Base-by-base conservation (phyloP, 2,797 vertebrate species). In the Micromesistius poutassou region DNA sequence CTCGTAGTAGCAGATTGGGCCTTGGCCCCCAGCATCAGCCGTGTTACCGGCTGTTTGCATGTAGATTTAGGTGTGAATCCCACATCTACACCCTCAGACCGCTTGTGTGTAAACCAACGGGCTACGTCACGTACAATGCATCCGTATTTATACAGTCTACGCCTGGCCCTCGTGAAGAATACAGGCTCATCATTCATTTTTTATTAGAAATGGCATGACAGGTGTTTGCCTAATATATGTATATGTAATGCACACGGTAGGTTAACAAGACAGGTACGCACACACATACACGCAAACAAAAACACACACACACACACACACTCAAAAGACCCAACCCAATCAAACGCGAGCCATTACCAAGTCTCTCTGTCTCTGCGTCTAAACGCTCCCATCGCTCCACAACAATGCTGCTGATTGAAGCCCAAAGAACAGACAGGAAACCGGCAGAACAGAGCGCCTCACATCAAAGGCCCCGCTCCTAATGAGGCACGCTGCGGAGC, bases 251-350 rank as follows among this genome's bases (percentile, higher is more conserved):
- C 46, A 22, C 10, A 42, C 40, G 12, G 40, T 13, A 13, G 14
- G 46, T 73, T 74, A 83, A 82, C 81, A 80, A 71, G 30, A 68
- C 80, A 73, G 72, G 77, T 78, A 84, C 82, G 82, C 85, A 87
- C 88, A 86, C 55, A 77, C 46, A 50, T 19, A 22, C 19, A 50
- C 46, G 22, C 46, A 50, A 4, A 50, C 46, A 50, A 4, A 50
- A 3, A 50, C 46, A 22, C 19, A 50, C n/a, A 55, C 50, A 55
- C 50, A 8, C 19, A n/a, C 19, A 55, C 50, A n/a, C 50, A 55
- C 50, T 3, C 46, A 50, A 13, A 8, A 62, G 55, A n/a, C 55
- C 55, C n/a, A 62, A 25, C 55, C 55, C 55, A 62, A 62, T 62
- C 22, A 8, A 62, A 62, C n/a, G 6, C n/a, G n/a, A 62, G n/a